A percentile compares a stretch with the other conserved stretches of the same genome.
phyloP scores from a whole-genome alignment of 2,113 vertebrate species.

The Caranx ignobilis region DNA sequence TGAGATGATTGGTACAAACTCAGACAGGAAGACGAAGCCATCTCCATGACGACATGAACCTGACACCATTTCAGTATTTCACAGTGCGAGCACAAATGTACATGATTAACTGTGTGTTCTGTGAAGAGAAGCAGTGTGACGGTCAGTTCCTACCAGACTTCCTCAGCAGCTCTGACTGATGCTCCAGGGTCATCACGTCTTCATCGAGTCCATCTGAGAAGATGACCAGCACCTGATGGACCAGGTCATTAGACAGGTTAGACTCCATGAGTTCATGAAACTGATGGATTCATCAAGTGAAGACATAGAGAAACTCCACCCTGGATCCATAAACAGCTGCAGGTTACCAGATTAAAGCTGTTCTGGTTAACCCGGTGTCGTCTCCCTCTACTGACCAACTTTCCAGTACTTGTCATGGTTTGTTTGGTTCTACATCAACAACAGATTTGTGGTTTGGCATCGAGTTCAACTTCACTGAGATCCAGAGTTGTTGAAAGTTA shows the following conservation, averaged over 20 bases:
- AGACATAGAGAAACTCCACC: background rate
- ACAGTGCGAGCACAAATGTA: no score
- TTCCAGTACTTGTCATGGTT: background rate
- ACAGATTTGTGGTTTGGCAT: background rate
- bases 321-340: no score
- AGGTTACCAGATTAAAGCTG: no score
- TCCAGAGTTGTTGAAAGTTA: background rate
- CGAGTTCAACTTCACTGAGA: background rate
- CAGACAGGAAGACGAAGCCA: no score
- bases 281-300: background rate
- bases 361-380: background rate
- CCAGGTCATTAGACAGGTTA: background rate
- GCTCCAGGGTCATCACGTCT: slow-evolving; percentile 78
- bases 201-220: slow-evolving; percentile 91
- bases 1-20: no score
- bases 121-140: no score
- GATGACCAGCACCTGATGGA: slow-evolving; percentile 86
- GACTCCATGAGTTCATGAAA: background rate
- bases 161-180: slow-evolving; percentile 75
- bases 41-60: no score
- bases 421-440: background rate
- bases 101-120: no score
- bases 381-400: no score
- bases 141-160: slow-evolving; percentile 75
- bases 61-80: no score